phyloP scores from a whole-genome alignment of 2,888 invertebrate genomes.

The Liopterus haemorrhoidalis region DNA sequence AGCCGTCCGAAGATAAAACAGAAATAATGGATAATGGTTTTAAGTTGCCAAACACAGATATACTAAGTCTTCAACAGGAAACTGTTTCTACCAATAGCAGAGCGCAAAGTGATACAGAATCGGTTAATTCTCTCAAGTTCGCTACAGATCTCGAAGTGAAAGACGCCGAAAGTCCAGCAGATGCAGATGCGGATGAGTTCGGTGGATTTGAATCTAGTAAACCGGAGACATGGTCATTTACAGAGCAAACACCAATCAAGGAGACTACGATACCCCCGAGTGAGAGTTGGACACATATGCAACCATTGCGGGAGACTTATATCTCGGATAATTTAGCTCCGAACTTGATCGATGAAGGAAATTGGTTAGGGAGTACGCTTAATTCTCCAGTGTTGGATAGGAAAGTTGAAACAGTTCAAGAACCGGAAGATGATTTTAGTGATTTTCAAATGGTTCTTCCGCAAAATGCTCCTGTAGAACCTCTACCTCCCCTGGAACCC shows the following conservation, averaged over 20 bases:
- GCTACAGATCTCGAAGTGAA: conserved; percentile 24
- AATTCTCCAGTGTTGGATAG: conserved; percentile 31
- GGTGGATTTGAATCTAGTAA: conserved; percentile 46
- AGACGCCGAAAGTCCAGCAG: conserved; percentile 12
- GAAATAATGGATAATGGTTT: too few relatives aligned
- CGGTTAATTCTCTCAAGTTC: conserved; percentile 36
- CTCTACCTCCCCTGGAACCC: conserved; percentile 34
- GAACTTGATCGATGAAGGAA: conserved; percentile 5
- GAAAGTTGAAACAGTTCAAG: conserved; percentile 10
- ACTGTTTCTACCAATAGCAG: too few relatives aligned
- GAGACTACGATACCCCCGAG: conserved; percentile 12
- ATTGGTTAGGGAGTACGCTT: conserved; percentile 17
- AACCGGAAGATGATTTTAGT: conserved; percentile 41
- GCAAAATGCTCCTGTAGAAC: conserved; percentile 19
- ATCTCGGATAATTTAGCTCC: conserved; percentile 33
- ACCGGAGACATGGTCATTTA: conserved; percentile 14
- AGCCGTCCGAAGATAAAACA: too few relatives aligned
- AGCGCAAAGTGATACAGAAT: conserved; percentile 28
- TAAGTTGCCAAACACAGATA: too few relatives aligned
- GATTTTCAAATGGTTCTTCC: conserved; percentile 42
- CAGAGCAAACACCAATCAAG: conserved; percentile 14
- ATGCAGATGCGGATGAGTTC: conserved; percentile 45
- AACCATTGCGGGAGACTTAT: conserved; percentile 43
- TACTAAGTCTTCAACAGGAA: too few relatives aligned
- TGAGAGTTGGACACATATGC: conserved; percentile 15